Conservation (phyloP, 2,888 invertebrate genomes). For the Pristionchus japonicus region DNA sequence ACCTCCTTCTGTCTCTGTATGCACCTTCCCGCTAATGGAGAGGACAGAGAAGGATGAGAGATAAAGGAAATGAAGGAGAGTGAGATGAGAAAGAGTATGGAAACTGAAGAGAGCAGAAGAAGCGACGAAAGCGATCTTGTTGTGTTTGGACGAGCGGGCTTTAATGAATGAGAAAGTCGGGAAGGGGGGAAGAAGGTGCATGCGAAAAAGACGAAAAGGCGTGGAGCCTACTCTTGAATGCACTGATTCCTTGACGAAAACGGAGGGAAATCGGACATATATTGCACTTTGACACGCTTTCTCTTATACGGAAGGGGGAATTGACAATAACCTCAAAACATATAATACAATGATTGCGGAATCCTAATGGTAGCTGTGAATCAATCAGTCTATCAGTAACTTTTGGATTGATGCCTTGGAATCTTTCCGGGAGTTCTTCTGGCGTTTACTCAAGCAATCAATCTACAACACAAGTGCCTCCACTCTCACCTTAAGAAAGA, state of each 20-base stretch:
- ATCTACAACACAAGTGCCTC: too few species aligned
- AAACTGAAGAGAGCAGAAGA: neutral
- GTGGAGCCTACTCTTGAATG: slow-evolving; percentile 21
- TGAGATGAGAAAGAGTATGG: neutral
- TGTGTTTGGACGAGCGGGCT: slow-evolving; percentile 41
- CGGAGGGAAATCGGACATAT: neutral
- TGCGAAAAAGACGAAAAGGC: neutral
- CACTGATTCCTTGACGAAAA: neutral
- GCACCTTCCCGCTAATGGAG: slow-evolving; percentile 38
- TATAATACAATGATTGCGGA: too few species aligned
- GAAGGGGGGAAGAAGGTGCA: slow-evolving; percentile 17
- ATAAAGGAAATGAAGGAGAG: neutral
- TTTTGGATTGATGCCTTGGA: too few species aligned
- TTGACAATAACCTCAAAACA: neutral
- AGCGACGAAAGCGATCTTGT: slow-evolving; percentile 38
- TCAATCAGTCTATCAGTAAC: too few species aligned
- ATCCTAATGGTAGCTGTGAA: too few species aligned
- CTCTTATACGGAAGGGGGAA: neutral
- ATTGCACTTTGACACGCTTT: neutral
- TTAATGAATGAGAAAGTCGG: slow-evolving; percentile 32
- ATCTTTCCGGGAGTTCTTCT: too few species aligned
- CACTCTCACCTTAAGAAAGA: neutral
- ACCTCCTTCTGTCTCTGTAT: slow-evolving; percentile 7
- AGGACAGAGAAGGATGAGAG: neutral
- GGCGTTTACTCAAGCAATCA: too few species aligned